phyloP scores from a whole-genome alignment of 2,888 invertebrate species.

The Epirrhoe alternata region DNA sequence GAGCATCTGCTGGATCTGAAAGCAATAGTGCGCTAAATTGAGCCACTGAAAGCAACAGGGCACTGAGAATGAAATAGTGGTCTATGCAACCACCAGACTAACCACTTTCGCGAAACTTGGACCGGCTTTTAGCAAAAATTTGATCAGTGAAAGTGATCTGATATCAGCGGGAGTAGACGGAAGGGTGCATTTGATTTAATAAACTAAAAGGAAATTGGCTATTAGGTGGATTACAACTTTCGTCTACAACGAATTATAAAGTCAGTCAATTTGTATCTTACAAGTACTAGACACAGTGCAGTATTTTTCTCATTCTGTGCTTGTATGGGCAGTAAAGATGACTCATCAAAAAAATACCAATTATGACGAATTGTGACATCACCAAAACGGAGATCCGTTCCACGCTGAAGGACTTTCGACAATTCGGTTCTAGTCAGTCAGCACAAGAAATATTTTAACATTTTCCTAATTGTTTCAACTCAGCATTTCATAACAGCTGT shows the following conservation, averaged over 20 bases:
- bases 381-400: neutral
- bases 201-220: constrained; percentile 25
- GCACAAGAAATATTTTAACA: neutral
- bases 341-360: constrained; percentile 1
- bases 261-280: neutral
- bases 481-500: constrained; percentile 29
- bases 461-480: constrained; percentile 16
- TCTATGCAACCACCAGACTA: constrained; percentile 67
- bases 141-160: constrained; percentile 81
- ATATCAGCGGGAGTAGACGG: constrained; percentile 53
- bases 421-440: neutral
- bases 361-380: constrained; percentile 21
- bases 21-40: constrained; percentile 45
- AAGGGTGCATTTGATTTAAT: constrained; percentile 66
- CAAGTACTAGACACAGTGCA: neutral
- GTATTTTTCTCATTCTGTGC: neutral
- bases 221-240: neutral
- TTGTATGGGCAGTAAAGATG: constrained; percentile 7
- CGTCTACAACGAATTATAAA: neutral
- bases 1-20: constrained; percentile 47
- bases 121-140: constrained; percentile 85
- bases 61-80: constrained; percentile 49
- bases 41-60: constrained; percentile 41
- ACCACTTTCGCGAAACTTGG: constrained; percentile 81
- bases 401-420: neutral